Evolutionary conservation across 2,888 invertebrate species (phyloP), one percentile per base, ranked within the genome.

Genomic region (Cacoxenus indagator): DNA sequence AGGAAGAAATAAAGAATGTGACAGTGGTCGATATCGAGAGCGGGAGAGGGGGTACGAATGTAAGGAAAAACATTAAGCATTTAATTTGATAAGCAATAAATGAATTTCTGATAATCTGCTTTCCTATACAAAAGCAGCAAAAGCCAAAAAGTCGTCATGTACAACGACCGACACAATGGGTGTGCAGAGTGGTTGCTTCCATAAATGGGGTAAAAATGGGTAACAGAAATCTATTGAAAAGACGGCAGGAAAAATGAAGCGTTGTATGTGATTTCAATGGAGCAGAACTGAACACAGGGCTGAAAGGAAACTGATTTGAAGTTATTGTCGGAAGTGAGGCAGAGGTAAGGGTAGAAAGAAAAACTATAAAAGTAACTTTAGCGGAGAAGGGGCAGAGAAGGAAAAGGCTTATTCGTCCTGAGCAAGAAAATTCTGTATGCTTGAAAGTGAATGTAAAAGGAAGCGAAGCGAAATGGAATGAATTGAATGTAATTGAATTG

Each of bases 71-170:
- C 79, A 81, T 81, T 79, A 81, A 83, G 79, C 81, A 83, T 81
- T 81, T 83, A 81, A 83, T 81, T 81, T 83, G 81, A 83, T 83
- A 83, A 81, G 79, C 81, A 77, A 76, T 75, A 75, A 81, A 75
- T 72, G 76, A 77, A 82, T 73, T 77, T 73, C 67, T 71, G 73
- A 82, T 78, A 81, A 81, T 78, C 80, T 78, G 72, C 70, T 70
- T 73, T 82, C 73, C 73, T 76, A 72, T 68, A 29, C 62, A 51
- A 71, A 69, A 14, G 59, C 14, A 6, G 22, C 73, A 43, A 76
- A 51, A 70, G 66, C 67, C 70, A 65, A 45, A 64, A 45, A 19
- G 4, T 31, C 29, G 22, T 3, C 11, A 61, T n/a, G n/a, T n/a
- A n/a, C n/a, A n/a, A n/a, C n/a, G n/a, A n/a, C n/a, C n/a, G n/a